Base-by-base conservation (phyloP, 2,888 invertebrate genomes). In the Lasioglossum leucozonium region DNA sequence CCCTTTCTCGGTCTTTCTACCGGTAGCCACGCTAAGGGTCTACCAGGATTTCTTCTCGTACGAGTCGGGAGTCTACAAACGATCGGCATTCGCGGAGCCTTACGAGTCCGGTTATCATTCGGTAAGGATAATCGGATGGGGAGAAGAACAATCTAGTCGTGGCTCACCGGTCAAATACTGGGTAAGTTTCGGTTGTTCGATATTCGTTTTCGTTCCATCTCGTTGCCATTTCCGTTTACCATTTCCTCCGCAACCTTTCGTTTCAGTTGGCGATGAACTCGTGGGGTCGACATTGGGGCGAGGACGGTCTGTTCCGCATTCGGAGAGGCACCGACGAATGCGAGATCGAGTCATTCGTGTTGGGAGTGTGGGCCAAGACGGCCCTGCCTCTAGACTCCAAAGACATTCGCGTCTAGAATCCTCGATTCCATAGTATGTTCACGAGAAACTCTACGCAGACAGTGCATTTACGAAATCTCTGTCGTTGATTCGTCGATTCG, bases 1-100 rank as follows among this genome's bases (percentile, higher is more conserved):
- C 3, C 55, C n/a, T 11, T 55, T 1, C 4, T 11, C n/a, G 0
- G 1, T 18, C 30, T 8, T 87, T 77, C 16, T 95, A 55, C 3
- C n/a, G n/a, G 55, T 55, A 98, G 98, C 99, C 0, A 97, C 98
- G 22, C 98, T 99, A 97, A 97, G 96, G 87, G 98, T 99, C 2
- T 97, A 98, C 93, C 98, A 98, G 90, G 99, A 99, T 95, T 98
- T 99, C 96, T 99, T 98, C 96, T 96, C 97, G 91, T 99, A 99
- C 95, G 96, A 96, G 79, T 96, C 97, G 65, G 99, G 99, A 6
- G 96, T 99, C 78, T 99, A 99, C 95, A 96, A 96, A 4, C 97
- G 96, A 90, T 96, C 96, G 4, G 95, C 95, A 0, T 95, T 96
- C 88, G 95, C 96, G 13, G 95, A 96, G 75, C 62, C 62, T 4